Base-by-base conservation (phyloP, 1,140 invertebrate species). In the Scaptomyza graminum region DNA sequence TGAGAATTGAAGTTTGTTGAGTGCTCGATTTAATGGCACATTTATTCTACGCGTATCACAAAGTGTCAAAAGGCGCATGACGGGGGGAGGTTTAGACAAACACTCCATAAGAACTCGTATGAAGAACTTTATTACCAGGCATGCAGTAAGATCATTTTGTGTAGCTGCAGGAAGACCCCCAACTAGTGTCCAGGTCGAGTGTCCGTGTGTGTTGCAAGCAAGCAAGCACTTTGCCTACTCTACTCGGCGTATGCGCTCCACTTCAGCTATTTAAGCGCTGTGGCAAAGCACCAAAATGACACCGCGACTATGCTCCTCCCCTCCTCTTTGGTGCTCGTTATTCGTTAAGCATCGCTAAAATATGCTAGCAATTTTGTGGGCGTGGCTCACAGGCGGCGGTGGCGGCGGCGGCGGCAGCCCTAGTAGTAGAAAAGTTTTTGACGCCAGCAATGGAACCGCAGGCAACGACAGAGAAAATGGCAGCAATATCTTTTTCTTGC, bases 351-450 rank as follows among this genome's bases (percentile, higher is more conserved):
- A 50, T 59, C 47, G 72, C 62, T 31, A 31, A 74, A 87, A 52
- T 82, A 85, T 87, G 82, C 63, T 65, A 65, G 82, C 78, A 87
- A 82, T 85, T 87, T 87, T 67, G 67, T 75, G 83, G 83, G 82
- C 82, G 82, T 78, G 83, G 54, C 74, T 4, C 37, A 41, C n/a
- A 15, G 66, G 70, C 7, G 7, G 8, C 5, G 31, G 7, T 1
- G 31, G 31, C 7, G 1, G 8, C 5, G 31, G 7, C 7, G 31
- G 31, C 7, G 1, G 7, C 8, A 2, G 31, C 66, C 78, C 81
- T 85, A 74, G 81, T 70, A 63, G 74, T 41, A 41, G 37, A 67
- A 85, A 85, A 76, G 63, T 83, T 82, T 82, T 82, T 82, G 79
- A 82, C 79, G 79, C 79, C 79, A 78, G 77, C 49, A 46, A 63